phyloP scores from a whole-genome alignment of 1,140 invertebrate genomes.

The Pomacea maculata region DNA sequence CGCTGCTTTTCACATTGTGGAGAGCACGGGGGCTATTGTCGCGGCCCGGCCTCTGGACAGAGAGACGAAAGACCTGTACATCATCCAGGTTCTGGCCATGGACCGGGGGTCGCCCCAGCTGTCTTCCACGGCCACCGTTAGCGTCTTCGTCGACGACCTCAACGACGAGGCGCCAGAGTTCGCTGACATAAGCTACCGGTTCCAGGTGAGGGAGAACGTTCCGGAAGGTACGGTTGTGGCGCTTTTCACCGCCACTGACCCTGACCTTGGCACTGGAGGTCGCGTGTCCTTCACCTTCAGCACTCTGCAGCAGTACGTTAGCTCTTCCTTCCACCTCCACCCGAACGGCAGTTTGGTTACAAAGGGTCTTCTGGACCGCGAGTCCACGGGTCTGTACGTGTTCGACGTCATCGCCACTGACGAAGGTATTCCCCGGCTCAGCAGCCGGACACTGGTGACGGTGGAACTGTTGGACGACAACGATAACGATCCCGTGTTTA shows the following conservation, averaged over 20 bases:
- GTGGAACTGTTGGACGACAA: constrained; percentile 51
- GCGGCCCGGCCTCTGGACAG: constrained; percentile 74
- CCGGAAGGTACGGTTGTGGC: constrained; percentile 78
- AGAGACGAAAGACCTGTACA: constrained; percentile 83
- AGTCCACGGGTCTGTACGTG: constrained; percentile 24
- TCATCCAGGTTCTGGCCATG: constrained; percentile 85
- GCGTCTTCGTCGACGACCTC: constrained; percentile 87
- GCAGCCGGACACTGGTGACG: constrained; percentile 60
- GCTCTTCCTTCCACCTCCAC: constrained; percentile 36
- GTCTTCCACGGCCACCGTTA: constrained; percentile 85
- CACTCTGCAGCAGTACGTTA: constrained; percentile 4
- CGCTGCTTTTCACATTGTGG: constrained; percentile 69
- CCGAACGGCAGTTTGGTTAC: constrained; percentile 42
- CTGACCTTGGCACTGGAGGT: constrained; percentile 58
- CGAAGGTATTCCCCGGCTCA: constrained; percentile 38
- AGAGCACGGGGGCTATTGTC: constrained; percentile 73
- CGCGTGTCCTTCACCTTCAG: constrained; percentile 35
- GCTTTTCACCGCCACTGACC: constrained; percentile 57
- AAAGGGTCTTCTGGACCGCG: constrained; percentile 39
- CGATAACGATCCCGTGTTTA: constrained; percentile 49
- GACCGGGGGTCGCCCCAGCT: constrained; percentile 78
- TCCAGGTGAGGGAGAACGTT: constrained; percentile 89
- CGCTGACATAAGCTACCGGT: constrained; percentile 64
- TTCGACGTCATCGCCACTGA: constrained; percentile 51
- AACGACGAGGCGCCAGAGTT: constrained; percentile 82